Evolutionary conservation across 1,140 invertebrate species (phyloP), one percentile per base, ranked within the genome.

Genomic region (Drosophila biarmipes): DNA sequence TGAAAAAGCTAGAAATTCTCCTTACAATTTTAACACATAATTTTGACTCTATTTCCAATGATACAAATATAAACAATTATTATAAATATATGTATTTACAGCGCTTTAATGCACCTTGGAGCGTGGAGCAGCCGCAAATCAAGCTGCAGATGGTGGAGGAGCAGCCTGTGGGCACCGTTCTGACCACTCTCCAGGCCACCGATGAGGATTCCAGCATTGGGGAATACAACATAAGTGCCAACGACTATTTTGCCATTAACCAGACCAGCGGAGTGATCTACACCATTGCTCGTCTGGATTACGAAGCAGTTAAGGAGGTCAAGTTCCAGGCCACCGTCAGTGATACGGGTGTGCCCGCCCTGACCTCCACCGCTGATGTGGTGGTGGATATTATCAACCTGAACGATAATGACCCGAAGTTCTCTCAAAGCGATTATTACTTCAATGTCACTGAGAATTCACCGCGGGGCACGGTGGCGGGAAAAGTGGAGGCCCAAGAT

Each of bases 381-480:
- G 94, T 93, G 7, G 95, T 98, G 0, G 94, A 95, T 38, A 94
- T 98, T 12, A 93, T 95, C 19, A 98, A 98, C 87, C 94, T 97
- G 0, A 98, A 98, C 80, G 97, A 98, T 85, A 96, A 97, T 79
- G 94, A 95, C 91, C 97, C 97, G 0, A 93, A 94, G 38, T 98
- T 98, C 85, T 93, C 93, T 14, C 92, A 94, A 87, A 78, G 92
- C 8, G 92, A 93, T 7, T 98, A 98, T 90, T 94, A 94, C 31
- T 95, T 95, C 0, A 93, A 93, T 0, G 93, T 98, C 0, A 91
- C 93, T 2, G 97, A 98, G 92, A 97, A 98, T 85, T 94, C 96
- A 0, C 93, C 94, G 0, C 92, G 93, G 2, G 96, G 95, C 6
- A 96, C 95, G 1, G 93, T 93, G 6, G 94, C 97, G 0, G 92